Evolutionary conservation across 2,797 vertebrate species (phyloP).

Genomic region (Varecia variegata): DNA sequence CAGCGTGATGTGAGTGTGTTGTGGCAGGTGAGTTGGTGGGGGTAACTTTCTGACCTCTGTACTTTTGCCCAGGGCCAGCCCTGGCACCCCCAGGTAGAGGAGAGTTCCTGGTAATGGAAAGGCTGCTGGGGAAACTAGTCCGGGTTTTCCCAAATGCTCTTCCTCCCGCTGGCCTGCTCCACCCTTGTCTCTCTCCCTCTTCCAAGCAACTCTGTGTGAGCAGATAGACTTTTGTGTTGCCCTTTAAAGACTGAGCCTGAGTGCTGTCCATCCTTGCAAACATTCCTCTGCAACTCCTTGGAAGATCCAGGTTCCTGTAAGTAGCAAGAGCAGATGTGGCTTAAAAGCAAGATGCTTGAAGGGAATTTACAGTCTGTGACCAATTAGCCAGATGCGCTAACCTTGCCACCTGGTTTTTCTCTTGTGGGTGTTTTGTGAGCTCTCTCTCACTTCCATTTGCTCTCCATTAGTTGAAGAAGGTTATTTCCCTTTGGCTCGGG

Average conservation of each 20-base stretch:
- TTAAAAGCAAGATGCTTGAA: slow-evolving; percentile 10
- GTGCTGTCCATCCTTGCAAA: not conserved
- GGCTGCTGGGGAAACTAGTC: not conserved
- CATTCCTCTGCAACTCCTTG: not conserved
- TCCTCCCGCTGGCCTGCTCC: not conserved
- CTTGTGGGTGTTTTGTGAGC: not conserved
- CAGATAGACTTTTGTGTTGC: not conserved
- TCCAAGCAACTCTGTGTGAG: not conserved
- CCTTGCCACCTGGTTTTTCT: slow-evolving; percentile 62
- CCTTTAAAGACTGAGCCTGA: not conserved
- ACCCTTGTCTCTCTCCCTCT: not conserved
- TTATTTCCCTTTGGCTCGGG: slow-evolving; percentile 27
- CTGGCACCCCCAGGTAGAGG: not conserved
- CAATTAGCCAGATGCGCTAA: slow-evolving; percentile 55
- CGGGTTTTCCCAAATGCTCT: not conserved
- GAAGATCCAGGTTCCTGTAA: not conserved
- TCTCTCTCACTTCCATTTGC: not conserved
- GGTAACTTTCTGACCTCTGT: not conserved
- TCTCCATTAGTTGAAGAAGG: not conserved
- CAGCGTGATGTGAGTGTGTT: fast-evolving
- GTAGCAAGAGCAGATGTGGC: slow-evolving; percentile 41
- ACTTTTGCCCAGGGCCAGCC: not conserved
- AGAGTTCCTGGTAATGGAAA: not conserved
- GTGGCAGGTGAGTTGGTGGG: not conserved
- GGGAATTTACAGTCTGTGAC: slow-evolving; percentile 60